These are phyloP conservation scores for Phyllotis vaccarum DNA, from an alignment of 2,797 vertebrate species.

Conservation along the genomic window DNA sequence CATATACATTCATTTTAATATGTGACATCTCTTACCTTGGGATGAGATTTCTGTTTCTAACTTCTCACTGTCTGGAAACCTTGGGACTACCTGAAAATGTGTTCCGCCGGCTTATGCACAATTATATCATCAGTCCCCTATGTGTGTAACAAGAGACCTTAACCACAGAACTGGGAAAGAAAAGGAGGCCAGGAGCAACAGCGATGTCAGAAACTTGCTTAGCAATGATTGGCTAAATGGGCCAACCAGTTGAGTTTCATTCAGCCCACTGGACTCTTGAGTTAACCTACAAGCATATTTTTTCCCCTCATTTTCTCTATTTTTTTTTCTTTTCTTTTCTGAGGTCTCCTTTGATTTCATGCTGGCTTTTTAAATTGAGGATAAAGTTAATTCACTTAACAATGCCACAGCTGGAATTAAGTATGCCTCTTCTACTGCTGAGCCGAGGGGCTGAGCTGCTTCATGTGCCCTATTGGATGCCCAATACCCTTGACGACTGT, in stretches of 20 bases:
- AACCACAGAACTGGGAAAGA: conserved; percentile 62
- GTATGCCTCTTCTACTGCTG: conserved; percentile 80
- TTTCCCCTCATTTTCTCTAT: conserved; percentile 80
- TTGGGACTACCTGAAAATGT: conserved; percentile 61
- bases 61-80: conserved; percentile 60
- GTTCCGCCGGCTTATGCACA: conserved; percentile 75
- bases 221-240: conserved; percentile 80
- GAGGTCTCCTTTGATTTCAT: conserved; percentile 89
- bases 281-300: conserved; percentile 84
- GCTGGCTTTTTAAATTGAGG: conserved; percentile 93
- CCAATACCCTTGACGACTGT: conserved; percentile 85
- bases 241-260: conserved; percentile 80
- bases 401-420: conserved; percentile 91
- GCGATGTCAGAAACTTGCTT: conserved; percentile 78
- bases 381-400: conserved; percentile 89
- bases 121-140: conserved; percentile 67
- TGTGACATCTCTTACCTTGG: not conserved
- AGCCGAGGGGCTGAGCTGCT: conserved; percentile 83
- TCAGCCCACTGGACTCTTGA: conserved; percentile 77
- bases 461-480: conserved; percentile 85
- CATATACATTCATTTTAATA: not conserved
- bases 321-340: conserved; percentile 82
- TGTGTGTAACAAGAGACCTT: conserved; percentile 79
- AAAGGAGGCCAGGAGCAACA: conserved; percentile 78
- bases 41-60: conserved; percentile 32